phyloP scores from a whole-genome alignment of 1,140 invertebrate genomes.

The Anthonomus grandis region DNA sequence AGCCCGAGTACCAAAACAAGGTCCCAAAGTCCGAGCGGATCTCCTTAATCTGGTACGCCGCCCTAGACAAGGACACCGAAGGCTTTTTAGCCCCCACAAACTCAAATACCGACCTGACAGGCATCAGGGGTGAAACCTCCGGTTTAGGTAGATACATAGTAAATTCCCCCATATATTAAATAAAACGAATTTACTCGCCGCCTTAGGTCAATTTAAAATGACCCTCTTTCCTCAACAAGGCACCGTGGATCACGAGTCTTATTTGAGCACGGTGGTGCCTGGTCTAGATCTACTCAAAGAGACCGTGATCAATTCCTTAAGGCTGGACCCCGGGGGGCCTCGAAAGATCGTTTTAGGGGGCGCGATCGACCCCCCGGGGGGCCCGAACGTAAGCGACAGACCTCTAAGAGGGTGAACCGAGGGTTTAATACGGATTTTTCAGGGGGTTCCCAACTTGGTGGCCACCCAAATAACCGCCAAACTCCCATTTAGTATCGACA shows the following conservation, averaged over 20 bases:
- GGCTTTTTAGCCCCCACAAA: constrained; percentile 58
- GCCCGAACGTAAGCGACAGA: constrained; percentile 44
- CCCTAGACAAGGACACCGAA: constrained; percentile 67
- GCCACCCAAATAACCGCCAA: constrained; percentile 76
- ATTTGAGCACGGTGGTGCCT: constrained; percentile 66
- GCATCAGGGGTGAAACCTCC: constrained; percentile 73
- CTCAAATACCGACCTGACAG: constrained; percentile 57
- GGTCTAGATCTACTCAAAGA: constrained; percentile 76
- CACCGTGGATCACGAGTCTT: constrained; percentile 67
- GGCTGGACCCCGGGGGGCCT: constrained; percentile 54
- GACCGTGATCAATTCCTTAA: constrained; percentile 66
- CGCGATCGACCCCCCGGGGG: constrained; percentile 47
- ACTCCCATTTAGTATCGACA: constrained; percentile 80
- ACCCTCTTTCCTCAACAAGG: constrained; percentile 44
- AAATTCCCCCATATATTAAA: neutral
- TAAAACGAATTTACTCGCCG: neutral
- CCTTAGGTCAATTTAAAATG: constrained; percentile 18
- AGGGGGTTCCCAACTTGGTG: constrained; percentile 73
- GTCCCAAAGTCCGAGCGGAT: constrained; percentile 52
- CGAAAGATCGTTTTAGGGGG: constrained; percentile 63
- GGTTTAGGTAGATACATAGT: constrained; percentile 58
- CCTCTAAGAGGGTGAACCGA: neutral
- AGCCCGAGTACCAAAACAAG: constrained; percentile 43
- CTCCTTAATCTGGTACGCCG: constrained; percentile 74
- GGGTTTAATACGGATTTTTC: constrained; percentile 12